phyloP scores from a whole-genome alignment of 2,888 invertebrate species.

The Sinodicranocentrus sp. region DNA sequence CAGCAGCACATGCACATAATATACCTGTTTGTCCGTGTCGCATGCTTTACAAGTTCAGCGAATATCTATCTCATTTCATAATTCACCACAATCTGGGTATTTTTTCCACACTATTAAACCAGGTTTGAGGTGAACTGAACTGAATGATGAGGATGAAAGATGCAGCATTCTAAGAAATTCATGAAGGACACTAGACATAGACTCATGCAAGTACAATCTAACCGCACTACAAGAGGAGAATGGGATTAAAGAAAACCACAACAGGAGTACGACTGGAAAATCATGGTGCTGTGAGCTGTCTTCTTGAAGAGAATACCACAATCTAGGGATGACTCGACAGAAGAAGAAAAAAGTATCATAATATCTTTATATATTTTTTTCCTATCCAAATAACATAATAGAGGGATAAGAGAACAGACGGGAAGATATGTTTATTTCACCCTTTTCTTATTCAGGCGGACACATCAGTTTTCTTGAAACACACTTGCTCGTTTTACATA shows the following conservation, averaged over 20 bases:
- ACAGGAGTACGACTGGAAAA: slow-evolving; percentile 25
- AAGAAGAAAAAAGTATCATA: slow-evolving; percentile 50
- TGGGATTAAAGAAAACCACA: slow-evolving; percentile 30
- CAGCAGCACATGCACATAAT: no score
- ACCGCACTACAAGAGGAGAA: slow-evolving; percentile 31
- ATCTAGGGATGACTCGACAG: slow-evolving; percentile 41
- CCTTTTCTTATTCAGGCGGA: slow-evolving; percentile 15
- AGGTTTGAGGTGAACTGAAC: slow-evolving; percentile 4
- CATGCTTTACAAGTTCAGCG: no score
- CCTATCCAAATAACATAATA: slow-evolving; percentile 42
- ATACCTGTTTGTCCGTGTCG: no score
- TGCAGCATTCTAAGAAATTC: no score
- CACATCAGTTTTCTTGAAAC: not conserved
- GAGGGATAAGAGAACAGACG: not conserved
- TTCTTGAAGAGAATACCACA: not conserved
- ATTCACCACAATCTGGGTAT: no score
- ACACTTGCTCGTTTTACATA: slow-evolving; percentile 25
- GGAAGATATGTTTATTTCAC: slow-evolving; percentile 19
- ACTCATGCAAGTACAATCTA: no score
- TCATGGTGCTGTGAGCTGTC: slow-evolving; percentile 13
- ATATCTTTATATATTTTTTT: slow-evolving; percentile 41
- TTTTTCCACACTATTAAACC: slow-evolving; percentile 39
- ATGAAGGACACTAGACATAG: slow-evolving; percentile 43
- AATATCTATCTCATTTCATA: no score
- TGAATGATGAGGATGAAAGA: slow-evolving; percentile 29